A percentile compares a stretch with the other conserved stretches of the same genome.
Evolutionary conservation across 2,888 invertebrate species (phyloP).

Genomic region (Tipula lateralis): DNA sequence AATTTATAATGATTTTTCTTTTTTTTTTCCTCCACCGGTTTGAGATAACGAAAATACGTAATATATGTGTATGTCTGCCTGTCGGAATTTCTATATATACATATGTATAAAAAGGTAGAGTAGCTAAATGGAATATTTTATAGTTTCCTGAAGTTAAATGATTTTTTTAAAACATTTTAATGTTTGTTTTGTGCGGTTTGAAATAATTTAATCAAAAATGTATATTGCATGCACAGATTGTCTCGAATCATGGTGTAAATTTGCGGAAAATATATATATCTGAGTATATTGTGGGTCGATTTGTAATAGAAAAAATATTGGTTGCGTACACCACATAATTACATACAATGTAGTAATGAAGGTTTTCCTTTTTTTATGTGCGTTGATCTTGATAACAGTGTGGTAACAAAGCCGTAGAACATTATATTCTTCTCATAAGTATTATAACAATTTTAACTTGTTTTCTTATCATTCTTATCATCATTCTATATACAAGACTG

Average conservation of each 20-base stretch:
- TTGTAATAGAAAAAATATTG: background rate
- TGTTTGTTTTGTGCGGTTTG: constrained; percentile 11
- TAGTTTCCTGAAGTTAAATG: constrained; percentile 24
- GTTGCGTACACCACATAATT: constrained; percentile 9
- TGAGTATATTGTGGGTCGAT: background rate
- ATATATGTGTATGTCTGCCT: background rate
- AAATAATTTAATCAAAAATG: background rate
- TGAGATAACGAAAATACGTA: constrained; percentile 2
- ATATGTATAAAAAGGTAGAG: constrained; percentile 6
- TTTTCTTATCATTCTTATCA: constrained; percentile 19
- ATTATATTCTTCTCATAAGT: background rate
- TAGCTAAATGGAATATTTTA: constrained; percentile 11
- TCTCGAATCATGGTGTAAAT: background rate
- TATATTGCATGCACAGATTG: background rate
- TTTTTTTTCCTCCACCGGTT: constrained; percentile 24
- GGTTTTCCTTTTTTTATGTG: background rate
- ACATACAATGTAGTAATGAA: background rate
- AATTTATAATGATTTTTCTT: constrained; percentile 24
- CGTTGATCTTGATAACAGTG: background rate
- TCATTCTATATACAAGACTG: background rate
- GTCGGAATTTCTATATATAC: background rate
- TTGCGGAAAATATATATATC: background rate
- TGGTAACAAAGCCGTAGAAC: background rate
- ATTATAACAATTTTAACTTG: background rate
- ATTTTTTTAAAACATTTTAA: background rate